Percentiles rank a stretch among this genome's conserved stretches.
phyloP scores from a whole-genome alignment of 2,113 vertebrate genomes.

The Nipponia nippon region DNA sequence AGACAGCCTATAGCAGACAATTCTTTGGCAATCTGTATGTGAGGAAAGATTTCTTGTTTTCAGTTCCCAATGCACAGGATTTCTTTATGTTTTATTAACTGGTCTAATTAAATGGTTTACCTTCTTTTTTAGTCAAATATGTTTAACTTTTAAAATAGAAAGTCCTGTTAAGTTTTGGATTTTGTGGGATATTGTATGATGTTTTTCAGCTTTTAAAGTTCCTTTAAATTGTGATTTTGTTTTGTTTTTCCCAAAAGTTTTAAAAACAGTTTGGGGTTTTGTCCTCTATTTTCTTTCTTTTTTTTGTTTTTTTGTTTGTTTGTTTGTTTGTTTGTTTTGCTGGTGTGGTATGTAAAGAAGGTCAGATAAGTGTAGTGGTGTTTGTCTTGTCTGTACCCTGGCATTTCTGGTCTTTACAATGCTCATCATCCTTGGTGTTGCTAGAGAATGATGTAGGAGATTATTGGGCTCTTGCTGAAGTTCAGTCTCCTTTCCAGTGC shows the following conservation, averaged over 20 bases:
- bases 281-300: neutral
- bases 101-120: neutral
- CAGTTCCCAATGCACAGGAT: neutral
- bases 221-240: neutral
- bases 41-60: neutral
- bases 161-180: neutral
- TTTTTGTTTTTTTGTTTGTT: accelerated
- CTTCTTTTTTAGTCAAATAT: neutral
- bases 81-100: neutral
- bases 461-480: neutral
- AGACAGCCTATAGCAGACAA: neutral
- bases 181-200: neutral
- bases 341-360: neutral
- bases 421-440: neutral
- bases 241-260: neutral
- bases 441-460: neutral
- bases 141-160: neutral
- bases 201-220: neutral
- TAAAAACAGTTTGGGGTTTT: neutral
- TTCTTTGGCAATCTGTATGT: neutral
- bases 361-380: neutral
- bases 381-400: neutral
- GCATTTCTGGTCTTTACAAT: neutral
- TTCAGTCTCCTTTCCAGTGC: neutral
- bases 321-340: neutral